Evolutionary conservation across 2,113 vertebrate genomes (phyloP), one percentile per base, ranked within the genome.

Genomic region (Gulo gulo): DNA sequence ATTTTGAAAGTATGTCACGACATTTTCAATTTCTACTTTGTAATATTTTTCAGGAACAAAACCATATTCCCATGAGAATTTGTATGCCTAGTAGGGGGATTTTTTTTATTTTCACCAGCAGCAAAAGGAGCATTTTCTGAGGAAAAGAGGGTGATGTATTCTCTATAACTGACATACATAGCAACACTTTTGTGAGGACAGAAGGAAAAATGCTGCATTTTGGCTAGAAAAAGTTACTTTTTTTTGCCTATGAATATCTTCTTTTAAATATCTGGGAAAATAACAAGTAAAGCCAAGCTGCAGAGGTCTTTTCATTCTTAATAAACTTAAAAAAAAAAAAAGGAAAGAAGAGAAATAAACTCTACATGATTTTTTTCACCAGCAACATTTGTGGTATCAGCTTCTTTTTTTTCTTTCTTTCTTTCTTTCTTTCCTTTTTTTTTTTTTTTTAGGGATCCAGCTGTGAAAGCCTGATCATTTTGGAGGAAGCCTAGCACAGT

Each of bases 221-320:
- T 90, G 69, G 47, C 80, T 90, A 55, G 52, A 59, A 86, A 96
- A 74, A 59, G 21, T 87, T 86, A 83, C 21, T 63, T 90, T 80
- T 76, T 50, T 47, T 91, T 92, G 92, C 52, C 34, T 92, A 26
- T 67, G 59, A 96, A 73, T 97, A 65, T 83, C 10, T 39, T 39
- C 24, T 91, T 26, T 90, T 84, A 95, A 67, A 88, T 81, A 80
- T 91, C 39, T 81, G 16, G 55, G 20, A 84, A 96, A 96, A 95
- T 93, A 88, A 89, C 20, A 88, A 86, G 47, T 63, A n/a, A 95
- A 95, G 52, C 45, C n/a, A 90, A 88, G 76, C 29, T 92, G 36
- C 36, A 91, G 23, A 96, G n/a, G 85, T 85, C 55, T 91, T 97
- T 97, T 95, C 21, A 79, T 97, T 84, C 71, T 96, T 97, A 96